These are phyloP conservation scores for Phlogophora meticulosa DNA, from an alignment of 2,888 invertebrate species.

Conservation along the genomic window DNA sequence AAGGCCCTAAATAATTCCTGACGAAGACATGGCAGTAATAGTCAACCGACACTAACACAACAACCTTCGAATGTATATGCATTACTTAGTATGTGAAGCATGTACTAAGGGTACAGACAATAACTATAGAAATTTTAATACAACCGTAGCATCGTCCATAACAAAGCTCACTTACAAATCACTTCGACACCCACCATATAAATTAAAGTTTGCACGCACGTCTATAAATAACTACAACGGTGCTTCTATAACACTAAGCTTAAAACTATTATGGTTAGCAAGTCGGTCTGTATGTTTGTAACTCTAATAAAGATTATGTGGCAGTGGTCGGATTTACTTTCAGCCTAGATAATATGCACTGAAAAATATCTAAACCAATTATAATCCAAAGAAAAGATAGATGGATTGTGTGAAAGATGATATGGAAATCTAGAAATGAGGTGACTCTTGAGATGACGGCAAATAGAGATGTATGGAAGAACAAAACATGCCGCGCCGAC, in stretches of 20 bases:
- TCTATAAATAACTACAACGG: conserved; percentile 56
- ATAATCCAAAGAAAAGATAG: no score
- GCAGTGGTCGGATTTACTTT: neutral
- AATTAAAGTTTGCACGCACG: conserved; percentile 60
- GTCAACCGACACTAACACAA: conserved; percentile 6
- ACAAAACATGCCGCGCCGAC: no score
- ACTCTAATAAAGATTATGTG: no score
- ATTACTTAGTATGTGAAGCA: conserved; percentile 44
- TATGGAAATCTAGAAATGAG: no score
- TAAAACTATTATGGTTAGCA: conserved; percentile 8
- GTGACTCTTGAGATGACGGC: no score
- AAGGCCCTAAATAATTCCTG: neutral
- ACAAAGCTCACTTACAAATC: conserved; percentile 61
- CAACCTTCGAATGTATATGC: conserved; percentile 8
- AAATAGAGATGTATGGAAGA: no score
- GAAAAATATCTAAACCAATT: no score
- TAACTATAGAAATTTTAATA: conserved; percentile 54
- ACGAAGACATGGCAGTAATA: neutral
- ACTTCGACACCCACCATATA: conserved; percentile 59
- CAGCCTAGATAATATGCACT: neutral
- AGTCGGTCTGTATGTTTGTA: conserved; percentile 42
- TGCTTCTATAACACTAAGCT: conserved; percentile 47
- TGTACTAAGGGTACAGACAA: conserved; percentile 36
- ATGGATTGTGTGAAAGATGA: no score
- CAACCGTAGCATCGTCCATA: conserved; percentile 46